These are phyloP conservation scores for Ptyas mucosa DNA, from an alignment of 2,113 vertebrate species.

Conservation along the genomic window DNA sequence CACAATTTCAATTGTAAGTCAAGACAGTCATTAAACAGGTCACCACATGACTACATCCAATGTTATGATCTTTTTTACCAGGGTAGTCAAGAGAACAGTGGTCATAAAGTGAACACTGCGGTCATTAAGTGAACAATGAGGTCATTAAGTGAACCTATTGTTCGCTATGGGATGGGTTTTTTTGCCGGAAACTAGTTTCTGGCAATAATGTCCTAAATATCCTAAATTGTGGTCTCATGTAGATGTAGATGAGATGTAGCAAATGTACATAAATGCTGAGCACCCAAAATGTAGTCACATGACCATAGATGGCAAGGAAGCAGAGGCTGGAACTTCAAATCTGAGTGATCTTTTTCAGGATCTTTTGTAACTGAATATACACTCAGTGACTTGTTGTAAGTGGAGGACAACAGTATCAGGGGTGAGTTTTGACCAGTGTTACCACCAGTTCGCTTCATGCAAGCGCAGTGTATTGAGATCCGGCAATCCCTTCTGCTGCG, in stretches of 20 bases:
- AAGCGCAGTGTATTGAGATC: too few relatives aligned
- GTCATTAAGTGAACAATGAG: too few relatives aligned
- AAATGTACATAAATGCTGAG: background rate
- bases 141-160: too few relatives aligned
- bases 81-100: background rate
- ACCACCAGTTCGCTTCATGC: too few relatives aligned
- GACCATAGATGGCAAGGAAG: background rate
- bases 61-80: background rate
- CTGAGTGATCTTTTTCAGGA: background rate
- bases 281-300: background rate
- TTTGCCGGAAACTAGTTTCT: too few relatives aligned
- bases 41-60: background rate
- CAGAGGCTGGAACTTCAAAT: background rate
- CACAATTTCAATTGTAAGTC: background rate
- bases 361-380: background rate
- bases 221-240: background rate
- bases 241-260: too few relatives aligned
- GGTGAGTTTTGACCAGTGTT: too few relatives aligned
- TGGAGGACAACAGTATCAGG: background rate
- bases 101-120: too few relatives aligned
- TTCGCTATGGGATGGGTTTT: too few relatives aligned
- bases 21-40: background rate
- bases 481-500: too few relatives aligned
- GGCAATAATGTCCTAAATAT: background rate
- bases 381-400: background rate